Conservation (phyloP, 1,140 invertebrate species). For the Tetragonula clypearis region DNA sequence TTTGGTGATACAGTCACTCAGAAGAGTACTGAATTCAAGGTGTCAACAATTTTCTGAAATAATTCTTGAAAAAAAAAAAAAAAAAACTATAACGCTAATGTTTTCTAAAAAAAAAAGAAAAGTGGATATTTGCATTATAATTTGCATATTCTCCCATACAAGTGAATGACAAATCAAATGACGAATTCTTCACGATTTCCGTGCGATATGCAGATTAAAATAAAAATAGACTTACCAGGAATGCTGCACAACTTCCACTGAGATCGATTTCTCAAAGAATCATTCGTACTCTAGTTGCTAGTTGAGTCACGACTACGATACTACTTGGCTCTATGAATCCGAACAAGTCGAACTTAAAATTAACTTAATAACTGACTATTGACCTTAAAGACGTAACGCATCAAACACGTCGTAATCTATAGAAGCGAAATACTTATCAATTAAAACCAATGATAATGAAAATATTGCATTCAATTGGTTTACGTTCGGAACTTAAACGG, state of each 20-base stretch:
- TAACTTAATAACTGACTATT: constrained; percentile 38
- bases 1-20: not conserved
- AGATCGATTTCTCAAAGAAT: not conserved
- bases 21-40: too few relatives aligned
- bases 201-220: not conserved
- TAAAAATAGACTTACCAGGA: not conserved
- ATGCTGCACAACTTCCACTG: not conserved
- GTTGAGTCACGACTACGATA: not conserved
- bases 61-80: not conserved
- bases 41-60: not conserved
- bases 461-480: not conserved
- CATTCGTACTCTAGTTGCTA: not conserved
- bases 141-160: not conserved
- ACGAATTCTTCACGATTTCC: not conserved
- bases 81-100: not conserved
- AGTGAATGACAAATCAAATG: too few relatives aligned
- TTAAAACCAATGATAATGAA: constrained; percentile 42
- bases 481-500: not conserved
- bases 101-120: not conserved
- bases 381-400: constrained; percentile 18
- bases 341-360: not conserved
- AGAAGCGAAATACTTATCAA: constrained; percentile 38
- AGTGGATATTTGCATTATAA: not conserved
- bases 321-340: constrained; percentile 13
- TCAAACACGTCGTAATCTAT: constrained; percentile 22